Evolutionary conservation across 1,140 invertebrate species (phyloP).

Genomic region (Drosophila cardini): DNA sequence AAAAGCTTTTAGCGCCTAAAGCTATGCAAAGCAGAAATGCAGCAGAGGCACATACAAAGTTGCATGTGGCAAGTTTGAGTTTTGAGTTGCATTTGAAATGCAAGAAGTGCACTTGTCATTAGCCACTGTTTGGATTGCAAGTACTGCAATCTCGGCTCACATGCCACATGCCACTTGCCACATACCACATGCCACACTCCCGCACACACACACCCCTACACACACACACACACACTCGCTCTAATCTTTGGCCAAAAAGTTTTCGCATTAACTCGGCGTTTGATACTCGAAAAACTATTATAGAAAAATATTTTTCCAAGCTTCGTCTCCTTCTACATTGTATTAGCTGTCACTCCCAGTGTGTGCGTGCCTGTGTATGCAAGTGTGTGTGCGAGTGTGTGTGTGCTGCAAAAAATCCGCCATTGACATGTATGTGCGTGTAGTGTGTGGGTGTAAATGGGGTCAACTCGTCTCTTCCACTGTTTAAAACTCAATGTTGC

Average conservation of each 20-base stretch:
- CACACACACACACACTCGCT: constrained; percentile 46
- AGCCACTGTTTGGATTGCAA: constrained; percentile 24
- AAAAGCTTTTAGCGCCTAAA: constrained; percentile 77
- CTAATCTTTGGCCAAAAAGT: constrained; percentile 71
- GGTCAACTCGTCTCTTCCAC: constrained; percentile 8
- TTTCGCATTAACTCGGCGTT: constrained; percentile 75
- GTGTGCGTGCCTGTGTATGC: constrained; percentile 4
- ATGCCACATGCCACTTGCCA: constrained; percentile 37
- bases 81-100: constrained; percentile 36
- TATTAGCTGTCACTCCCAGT: constrained; percentile 53
- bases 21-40: constrained; percentile 63
- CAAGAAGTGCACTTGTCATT: constrained; percentile 62
- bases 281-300: constrained; percentile 81
- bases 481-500: constrained; percentile 22
- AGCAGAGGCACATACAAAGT: constrained; percentile 23
- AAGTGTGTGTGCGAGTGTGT: constrained; percentile 16
- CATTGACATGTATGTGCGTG: constrained; percentile 45
- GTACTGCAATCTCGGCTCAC: constrained; percentile 23
- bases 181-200: not conserved
- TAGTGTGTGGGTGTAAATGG: constrained; percentile 7
- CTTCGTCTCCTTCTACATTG: constrained; percentile 59
- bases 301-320: constrained; percentile 77
- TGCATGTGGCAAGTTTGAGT: constrained; percentile 26
- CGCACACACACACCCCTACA: constrained; percentile 10
- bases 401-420: constrained; percentile 40